Evolutionary conservation across 2,797 vertebrate genomes (phyloP).

Genomic region (Spinus olivaceus): DNA sequence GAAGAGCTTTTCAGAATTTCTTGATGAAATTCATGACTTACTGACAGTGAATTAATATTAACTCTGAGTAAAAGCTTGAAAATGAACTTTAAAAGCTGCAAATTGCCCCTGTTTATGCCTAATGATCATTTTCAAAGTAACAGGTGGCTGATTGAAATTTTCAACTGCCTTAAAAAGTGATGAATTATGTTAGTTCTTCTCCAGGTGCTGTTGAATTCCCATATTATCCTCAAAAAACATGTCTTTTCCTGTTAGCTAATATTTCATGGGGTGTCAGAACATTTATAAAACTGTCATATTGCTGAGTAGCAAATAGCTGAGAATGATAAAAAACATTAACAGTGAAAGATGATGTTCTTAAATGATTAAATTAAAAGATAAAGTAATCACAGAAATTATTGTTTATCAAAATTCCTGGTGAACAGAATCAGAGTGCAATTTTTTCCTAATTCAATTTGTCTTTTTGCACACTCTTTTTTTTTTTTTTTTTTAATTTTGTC

Average conservation of each 20-base stretch:
- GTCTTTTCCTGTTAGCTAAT: conserved; percentile 36
- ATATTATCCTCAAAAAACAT: not conserved
- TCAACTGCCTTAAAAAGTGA: conserved; percentile 33
- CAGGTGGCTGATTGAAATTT: conserved; percentile 50
- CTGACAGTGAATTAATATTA: conserved; percentile 40
- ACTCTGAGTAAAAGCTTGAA: conserved; percentile 30
- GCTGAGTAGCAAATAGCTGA: not conserved
- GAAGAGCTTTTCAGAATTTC: not conserved
- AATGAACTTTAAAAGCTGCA: conserved; percentile 47
- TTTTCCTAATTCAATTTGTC: not conserved
- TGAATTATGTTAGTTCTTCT: conserved; percentile 23
- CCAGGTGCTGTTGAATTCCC: conserved; percentile 5
- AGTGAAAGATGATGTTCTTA: not conserved
- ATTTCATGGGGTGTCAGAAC: conserved; percentile 25
- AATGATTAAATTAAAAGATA: not conserved
- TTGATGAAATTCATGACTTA: not conserved
- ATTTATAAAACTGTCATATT: conserved; percentile 39
- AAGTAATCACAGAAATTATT: conserved; percentile 7
- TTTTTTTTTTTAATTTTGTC: not conserved
- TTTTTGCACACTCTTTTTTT: not conserved
- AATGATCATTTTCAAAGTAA: conserved; percentile 43
- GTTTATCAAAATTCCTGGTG: not conserved
- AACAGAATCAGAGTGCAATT: not conserved
- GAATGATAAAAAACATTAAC: not conserved
- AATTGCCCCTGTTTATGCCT: conserved; percentile 32